phyloP scores from a whole-genome alignment of 1,140 invertebrate genomes.

The Drosophila tsacasi region DNA sequence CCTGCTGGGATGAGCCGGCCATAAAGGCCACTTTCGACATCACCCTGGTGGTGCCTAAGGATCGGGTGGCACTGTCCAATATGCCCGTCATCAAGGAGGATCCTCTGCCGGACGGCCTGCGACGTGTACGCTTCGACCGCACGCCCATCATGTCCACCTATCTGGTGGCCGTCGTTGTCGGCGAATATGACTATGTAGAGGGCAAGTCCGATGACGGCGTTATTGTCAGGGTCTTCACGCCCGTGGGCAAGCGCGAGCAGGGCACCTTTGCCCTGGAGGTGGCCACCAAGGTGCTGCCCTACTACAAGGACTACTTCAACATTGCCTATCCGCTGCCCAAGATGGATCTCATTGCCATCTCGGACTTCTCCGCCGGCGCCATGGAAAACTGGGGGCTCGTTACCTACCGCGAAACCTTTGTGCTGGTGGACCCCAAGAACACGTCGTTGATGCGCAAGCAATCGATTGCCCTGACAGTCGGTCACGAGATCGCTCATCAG shows the following conservation, averaged over 20 bases:
- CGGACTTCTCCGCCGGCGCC: constrained; percentile 95
- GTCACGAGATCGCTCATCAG: constrained; percentile 95
- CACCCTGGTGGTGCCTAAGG: constrained; percentile 91
- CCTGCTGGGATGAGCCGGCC: constrained; percentile 99
- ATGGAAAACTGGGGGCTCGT: constrained; percentile 98
- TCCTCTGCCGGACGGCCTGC: constrained; percentile 86
- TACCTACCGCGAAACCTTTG: constrained; percentile 91
- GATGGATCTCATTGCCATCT: constrained; percentile 97
- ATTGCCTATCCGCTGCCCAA: constrained; percentile 98
- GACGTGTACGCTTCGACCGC: constrained; percentile 91
- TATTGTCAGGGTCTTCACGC: constrained; percentile 95
- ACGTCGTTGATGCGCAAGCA: constrained; percentile 94
- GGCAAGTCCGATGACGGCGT: constrained; percentile 92
- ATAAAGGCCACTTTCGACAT: constrained; percentile 98
- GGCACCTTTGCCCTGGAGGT: constrained; percentile 96
- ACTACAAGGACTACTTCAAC: constrained; percentile 97
- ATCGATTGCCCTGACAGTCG: constrained; percentile 94
- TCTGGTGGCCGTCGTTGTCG: constrained; percentile 95
- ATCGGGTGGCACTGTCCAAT: constrained; percentile 95
- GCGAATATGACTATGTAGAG: constrained; percentile 97
- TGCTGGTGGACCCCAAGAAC: constrained; percentile 93
- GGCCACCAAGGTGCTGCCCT: constrained; percentile 93
- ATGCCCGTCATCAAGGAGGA: constrained; percentile 92
- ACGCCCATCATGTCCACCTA: constrained; percentile 99
- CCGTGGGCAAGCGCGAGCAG: constrained; percentile 95